phyloP scores from a whole-genome alignment of 2,888 invertebrate species.

The Ectemnius lituratus region DNA sequence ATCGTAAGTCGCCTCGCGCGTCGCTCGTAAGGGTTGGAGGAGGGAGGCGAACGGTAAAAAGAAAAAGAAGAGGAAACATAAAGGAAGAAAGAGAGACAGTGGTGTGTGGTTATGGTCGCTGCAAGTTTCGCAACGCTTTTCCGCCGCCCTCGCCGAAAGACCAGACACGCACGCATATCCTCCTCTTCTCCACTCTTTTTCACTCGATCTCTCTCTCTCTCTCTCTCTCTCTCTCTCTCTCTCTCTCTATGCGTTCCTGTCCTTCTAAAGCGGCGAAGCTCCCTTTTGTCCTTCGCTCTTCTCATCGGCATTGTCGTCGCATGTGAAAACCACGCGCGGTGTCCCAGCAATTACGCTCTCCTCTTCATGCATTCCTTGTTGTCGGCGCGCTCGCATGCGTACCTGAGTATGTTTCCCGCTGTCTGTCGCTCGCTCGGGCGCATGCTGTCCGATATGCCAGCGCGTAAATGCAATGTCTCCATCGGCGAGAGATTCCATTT shows the following conservation, averaged over 20 bases:
- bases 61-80: no score
- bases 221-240: no score
- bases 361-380: not conserved
- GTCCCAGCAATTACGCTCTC: slow-evolving; percentile 2
- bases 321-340: not conserved
- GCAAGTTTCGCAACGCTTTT: slow-evolving; percentile 1
- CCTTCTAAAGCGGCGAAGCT: no score
- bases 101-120: not conserved
- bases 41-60: no score
- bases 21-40: no score
- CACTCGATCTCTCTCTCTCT: no score
- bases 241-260: no score
- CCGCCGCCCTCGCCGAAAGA: not conserved
- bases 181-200: no score
- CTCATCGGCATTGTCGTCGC: not conserved
- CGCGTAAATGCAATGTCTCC: no score
- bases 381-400: not conserved
- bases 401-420: slow-evolving; percentile 1
- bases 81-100: no score
- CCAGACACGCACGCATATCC: no score
- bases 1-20: slow-evolving; percentile 5
- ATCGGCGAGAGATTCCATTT: not conserved
- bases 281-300: not conserved
- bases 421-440: not conserved
- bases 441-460: not conserved